Conservation (phyloP, 2,797 vertebrate species). For the Hydrocynus forskahlii region DNA sequence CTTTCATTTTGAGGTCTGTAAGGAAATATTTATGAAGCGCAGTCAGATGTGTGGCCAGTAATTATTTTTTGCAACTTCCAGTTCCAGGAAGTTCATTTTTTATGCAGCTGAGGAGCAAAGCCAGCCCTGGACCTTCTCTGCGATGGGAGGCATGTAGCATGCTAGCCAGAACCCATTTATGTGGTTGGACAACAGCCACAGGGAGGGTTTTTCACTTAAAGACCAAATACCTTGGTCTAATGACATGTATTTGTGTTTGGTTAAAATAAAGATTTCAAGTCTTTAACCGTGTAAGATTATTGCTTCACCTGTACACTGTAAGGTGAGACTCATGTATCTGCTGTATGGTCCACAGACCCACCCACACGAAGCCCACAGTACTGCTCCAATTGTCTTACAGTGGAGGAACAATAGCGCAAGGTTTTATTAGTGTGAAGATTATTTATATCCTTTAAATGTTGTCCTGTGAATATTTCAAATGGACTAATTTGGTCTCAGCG, state of each 20-base stretch:
- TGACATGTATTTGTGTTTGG: no score
- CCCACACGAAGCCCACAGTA: background rate
- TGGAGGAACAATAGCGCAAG: background rate
- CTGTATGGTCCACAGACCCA: no score
- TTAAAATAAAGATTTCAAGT: background rate
- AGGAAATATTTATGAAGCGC: constrained; percentile 32
- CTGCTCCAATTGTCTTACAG: background rate
- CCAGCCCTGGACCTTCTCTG: background rate
- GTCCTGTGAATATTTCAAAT: constrained; percentile 3
- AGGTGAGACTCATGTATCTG: no score
- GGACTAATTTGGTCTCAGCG: background rate
- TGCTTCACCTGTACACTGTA: background rate
- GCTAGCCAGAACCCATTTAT: background rate
- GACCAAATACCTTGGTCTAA: no score
- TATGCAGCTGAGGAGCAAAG: constrained; percentile 15
- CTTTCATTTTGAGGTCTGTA: constrained; percentile 18
- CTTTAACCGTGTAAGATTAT: background rate
- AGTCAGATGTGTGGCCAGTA: constrained; percentile 6
- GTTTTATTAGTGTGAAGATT: background rate
- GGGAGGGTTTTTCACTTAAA: no score
- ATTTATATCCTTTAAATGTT: constrained; percentile 10
- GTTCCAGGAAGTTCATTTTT: constrained; percentile 7
- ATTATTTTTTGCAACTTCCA: constrained; percentile 7
- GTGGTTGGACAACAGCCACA: no score
- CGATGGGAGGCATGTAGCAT: background rate